Percentiles rank a stretch among this genome's conserved stretches.
phyloP scores from a whole-genome alignment of 1,140 invertebrate species.

The Helicoverpa zea region DNA sequence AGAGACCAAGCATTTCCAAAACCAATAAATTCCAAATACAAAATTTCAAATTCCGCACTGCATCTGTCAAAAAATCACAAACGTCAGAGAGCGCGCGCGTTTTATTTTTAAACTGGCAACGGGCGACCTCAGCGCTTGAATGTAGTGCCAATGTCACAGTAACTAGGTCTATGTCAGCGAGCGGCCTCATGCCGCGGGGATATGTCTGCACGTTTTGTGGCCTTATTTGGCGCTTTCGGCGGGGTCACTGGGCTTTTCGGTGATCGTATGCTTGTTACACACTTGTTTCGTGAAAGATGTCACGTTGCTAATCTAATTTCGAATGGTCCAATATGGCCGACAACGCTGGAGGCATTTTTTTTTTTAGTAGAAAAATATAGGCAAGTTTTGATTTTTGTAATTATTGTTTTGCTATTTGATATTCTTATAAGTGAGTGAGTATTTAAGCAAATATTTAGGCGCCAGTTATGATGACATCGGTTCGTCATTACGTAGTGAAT shows the following conservation, averaged over 20 bases:
- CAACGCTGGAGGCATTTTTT: not conserved
- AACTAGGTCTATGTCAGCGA: conserved; percentile 84
- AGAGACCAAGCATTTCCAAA: not conserved
- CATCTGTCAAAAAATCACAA: conserved; percentile 48
- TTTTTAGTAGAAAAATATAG: not conserved
- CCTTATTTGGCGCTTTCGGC: conserved; percentile 80
- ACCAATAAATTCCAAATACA: conserved; percentile 11
- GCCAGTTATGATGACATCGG: conserved; percentile 12
- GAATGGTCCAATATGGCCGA: not conserved
- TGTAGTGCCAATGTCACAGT: conserved; percentile 85
- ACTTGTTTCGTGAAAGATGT: conserved; percentile 37
- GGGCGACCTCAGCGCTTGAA: conserved; percentile 83
- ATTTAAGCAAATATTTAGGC: conserved; percentile 9
- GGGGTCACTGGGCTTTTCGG: conserved; percentile 54
- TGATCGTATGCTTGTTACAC: conserved; percentile 22
- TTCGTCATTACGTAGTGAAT: conserved; percentile 21
- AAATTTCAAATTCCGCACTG: conserved; percentile 64
- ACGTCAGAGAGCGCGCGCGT: conserved; percentile 69
- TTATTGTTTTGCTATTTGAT: not conserved
- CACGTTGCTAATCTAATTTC: conserved; percentile 3
- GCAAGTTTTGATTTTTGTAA: not conserved
- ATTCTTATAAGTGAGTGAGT: not conserved
- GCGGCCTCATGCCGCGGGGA: conserved; percentile 71
- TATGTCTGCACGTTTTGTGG: conserved; percentile 66
- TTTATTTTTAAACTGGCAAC: conserved; percentile 82